Evolutionary conservation across 1,140 invertebrate species (phyloP).

Genomic region (Cotesia vestalis): DNA sequence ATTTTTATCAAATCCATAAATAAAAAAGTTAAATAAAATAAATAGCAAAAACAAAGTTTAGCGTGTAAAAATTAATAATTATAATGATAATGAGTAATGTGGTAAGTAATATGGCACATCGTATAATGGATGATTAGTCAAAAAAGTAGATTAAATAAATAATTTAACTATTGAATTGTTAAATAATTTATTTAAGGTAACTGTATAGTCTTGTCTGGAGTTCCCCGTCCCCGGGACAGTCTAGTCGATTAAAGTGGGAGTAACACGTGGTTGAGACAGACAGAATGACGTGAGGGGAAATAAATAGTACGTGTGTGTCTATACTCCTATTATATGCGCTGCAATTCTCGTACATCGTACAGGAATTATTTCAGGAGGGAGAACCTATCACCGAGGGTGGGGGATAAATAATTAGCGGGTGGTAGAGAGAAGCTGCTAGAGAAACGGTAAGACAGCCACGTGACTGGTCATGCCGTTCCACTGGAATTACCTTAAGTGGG

Average conservation of each 20-base stretch:
- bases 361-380: no score
- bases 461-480: conserved; percentile 31
- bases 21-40: no score
- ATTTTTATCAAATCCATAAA: no score
- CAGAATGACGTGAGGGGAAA: conserved; percentile 6
- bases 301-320: not conserved
- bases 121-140: no score
- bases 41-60: no score
- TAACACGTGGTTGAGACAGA: conserved; percentile 36
- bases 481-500: not conserved
- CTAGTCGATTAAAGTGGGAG: conserved; percentile 23
- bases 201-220: conserved; percentile 11
- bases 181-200: not conserved
- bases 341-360: no score
- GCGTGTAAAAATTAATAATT: no score
- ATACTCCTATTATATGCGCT: not conserved
- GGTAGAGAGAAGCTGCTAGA: not conserved
- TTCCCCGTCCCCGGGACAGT: not conserved
- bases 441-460: conserved; percentile 22
- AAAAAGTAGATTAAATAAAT: no score
- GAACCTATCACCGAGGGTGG: no score
- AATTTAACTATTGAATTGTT: no score
- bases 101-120: no score
- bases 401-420: conserved; percentile 1
- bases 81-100: no score